Percentiles rank a stretch among this genome's conserved stretches.
Conservation (phyloP, 1,140 invertebrate species). For the Drosophila littoralis region DNA sequence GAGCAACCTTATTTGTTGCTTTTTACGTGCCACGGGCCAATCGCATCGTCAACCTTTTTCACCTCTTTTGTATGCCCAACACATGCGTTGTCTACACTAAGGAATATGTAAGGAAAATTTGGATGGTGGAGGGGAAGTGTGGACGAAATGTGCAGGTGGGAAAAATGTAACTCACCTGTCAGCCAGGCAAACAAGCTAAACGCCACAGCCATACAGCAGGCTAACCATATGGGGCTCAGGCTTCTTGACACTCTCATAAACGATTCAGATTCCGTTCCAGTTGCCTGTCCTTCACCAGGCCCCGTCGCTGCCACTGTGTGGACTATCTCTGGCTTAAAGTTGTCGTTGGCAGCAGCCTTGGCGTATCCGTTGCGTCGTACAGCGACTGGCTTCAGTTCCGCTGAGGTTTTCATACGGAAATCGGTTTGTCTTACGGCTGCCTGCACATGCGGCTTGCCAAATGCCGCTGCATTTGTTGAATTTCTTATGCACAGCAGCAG, state of each 20-base stretch:
- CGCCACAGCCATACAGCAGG: conserved; percentile 41
- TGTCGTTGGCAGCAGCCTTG: conserved; percentile 52
- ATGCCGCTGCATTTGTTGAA: conserved; percentile 58
- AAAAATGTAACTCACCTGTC: conserved; percentile 76
- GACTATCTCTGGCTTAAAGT: conserved; percentile 55
- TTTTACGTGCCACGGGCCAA: conserved; percentile 1
- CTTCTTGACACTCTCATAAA: conserved; percentile 50
- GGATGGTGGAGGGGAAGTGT: neutral
- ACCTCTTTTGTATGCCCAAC: conserved; percentile 62
- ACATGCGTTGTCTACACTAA: conserved; percentile 65
- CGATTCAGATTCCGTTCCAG: conserved; percentile 58
- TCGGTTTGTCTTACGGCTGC: conserved; percentile 76
- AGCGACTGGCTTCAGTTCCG: conserved; percentile 49
- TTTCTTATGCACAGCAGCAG: conserved; percentile 19
- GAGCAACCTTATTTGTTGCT: neutral
- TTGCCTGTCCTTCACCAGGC: conserved; percentile 7
- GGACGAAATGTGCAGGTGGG: neutral
- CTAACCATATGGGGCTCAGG: conserved; percentile 32
- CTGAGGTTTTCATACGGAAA: conserved; percentile 60
- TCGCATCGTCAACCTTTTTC: conserved; percentile 30
- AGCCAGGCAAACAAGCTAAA: conserved; percentile 45
- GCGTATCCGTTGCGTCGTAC: conserved; percentile 36
- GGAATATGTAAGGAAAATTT: conserved; percentile 28
- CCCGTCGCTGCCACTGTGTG: neutral
- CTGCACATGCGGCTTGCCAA: conserved; percentile 51